phyloP scores from a whole-genome alignment of 2,113 vertebrate genomes.

The Puntigrus tetrazona region DNA sequence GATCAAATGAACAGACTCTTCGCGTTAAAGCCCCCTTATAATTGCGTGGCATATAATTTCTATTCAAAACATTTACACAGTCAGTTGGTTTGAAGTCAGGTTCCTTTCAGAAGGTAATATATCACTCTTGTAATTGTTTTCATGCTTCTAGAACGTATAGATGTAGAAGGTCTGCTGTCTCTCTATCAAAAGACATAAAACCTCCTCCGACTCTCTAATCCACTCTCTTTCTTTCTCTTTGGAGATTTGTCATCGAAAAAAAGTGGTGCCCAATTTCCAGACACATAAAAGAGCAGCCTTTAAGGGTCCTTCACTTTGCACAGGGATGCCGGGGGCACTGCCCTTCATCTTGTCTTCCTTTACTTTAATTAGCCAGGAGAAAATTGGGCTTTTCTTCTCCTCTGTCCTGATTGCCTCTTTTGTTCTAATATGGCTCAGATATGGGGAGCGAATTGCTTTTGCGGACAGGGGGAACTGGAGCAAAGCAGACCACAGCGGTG shows the following conservation, averaged over 20 bases:
- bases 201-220: not conserved
- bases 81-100: constrained; percentile 8
- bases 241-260: constrained; percentile 27
- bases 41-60: not conserved
- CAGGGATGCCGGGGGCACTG: constrained; percentile 33
- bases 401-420: not conserved
- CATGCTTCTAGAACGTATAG: constrained; percentile 13
- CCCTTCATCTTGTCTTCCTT: constrained; percentile 56
- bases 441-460: not conserved
- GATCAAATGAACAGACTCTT: not conserved
- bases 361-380: constrained; percentile 46
- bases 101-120: not conserved
- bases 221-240: constrained; percentile 24
- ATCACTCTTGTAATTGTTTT: not conserved
- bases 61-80: constrained; percentile 7
- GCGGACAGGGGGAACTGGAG: not conserved
- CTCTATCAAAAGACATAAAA: not conserved
- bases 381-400: not conserved
- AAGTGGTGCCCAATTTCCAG: constrained; percentile 50
- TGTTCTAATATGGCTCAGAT: constrained; percentile 1
- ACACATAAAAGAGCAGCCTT: constrained; percentile 50
- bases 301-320: constrained; percentile 49
- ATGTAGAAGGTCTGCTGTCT: not conserved
- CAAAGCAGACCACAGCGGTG: not conserved
- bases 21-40: not conserved